phyloP scores from a whole-genome alignment of 1,140 invertebrate species.

The Wasmannia auropunctata region DNA sequence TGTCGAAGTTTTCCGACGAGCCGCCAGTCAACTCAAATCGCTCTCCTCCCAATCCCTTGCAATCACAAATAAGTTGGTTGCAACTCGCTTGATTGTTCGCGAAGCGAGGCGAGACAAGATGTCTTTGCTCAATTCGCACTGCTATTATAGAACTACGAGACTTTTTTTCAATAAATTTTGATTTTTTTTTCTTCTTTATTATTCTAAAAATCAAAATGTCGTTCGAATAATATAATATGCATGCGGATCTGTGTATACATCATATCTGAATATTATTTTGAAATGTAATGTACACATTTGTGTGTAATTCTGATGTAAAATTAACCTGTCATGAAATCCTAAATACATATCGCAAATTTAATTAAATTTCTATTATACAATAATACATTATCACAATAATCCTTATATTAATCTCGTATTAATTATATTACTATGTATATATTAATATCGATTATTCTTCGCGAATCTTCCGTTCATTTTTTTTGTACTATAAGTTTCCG shows the following conservation, averaged over 20 bases:
- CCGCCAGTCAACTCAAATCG: not conserved
- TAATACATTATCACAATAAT: not conserved
- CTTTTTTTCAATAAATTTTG: not conserved
- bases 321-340: not conserved
- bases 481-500: not conserved
- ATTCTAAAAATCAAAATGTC: not conserved
- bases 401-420: slow-evolving; percentile 10
- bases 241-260: not conserved
- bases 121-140: not conserved
- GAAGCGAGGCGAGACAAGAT: not conserved
- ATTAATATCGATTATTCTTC: not conserved
- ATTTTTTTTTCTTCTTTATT: not conserved
- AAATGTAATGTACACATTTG: not conserved
- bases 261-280: not conserved
- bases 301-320: not conserved
- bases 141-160: not conserved
- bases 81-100: slow-evolving; percentile 12
- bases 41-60: not conserved
- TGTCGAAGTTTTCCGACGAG: slow-evolving; percentile 14
- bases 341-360: not conserved
- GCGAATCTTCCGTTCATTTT: not conserved
- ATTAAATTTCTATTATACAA: not conserved
- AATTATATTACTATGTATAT: not conserved
- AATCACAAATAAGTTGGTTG: slow-evolving; percentile 14
- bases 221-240: not conserved